Evolutionary conservation across 2,113 vertebrate genomes (phyloP), one percentile per base, ranked within the genome.

Genomic region (Pseudorectes ferrugineus): DNA sequence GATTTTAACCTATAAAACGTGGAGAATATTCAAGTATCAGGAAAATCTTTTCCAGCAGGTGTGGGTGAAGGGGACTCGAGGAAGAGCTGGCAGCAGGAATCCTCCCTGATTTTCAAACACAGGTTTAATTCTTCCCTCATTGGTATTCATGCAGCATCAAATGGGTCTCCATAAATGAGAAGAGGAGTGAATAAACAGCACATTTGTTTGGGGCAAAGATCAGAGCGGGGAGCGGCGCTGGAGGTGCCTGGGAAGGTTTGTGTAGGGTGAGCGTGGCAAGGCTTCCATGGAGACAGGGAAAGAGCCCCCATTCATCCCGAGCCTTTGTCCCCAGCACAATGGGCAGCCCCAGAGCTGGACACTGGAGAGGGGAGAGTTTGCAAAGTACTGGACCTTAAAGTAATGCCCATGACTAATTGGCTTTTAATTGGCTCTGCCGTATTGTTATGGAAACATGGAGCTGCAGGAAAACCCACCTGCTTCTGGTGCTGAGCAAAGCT

Each of bases 221-320:
- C 91, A 97, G 42, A 94, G 78, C 57, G 66, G 33, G 61, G 22
- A 52, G 77, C 9, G 19, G 40, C 2, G 36, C 71, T 82, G 89
- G 57, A 96, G 97, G 83, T 97, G 97, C 85, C 88, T 87, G 88
- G 84, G 93, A 96, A 97, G 95, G 7, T 5, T 87, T 87, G 92
- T 88, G 75, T 73, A 28, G 4, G 68, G 81, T 45, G 65, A 29
- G 74, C 6, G 33, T 58, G 84, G n/a, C 85, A 49, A 43, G 86
- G 98, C 98, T 98, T 85, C 98, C 94, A 96, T 96, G 98, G 97
- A 78, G 96, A 97, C 90, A 54, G 88, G 86, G 68, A 92, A 88
- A 82, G 52, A 88, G 92, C 49, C 46, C 49, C 33, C 93, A 91
- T 93, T 84, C 92, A 95, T 80, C 33, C 42, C 42, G 52, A 51